Conservation (phyloP, 2,113 vertebrate genomes). For the Panthera tigris region DNA sequence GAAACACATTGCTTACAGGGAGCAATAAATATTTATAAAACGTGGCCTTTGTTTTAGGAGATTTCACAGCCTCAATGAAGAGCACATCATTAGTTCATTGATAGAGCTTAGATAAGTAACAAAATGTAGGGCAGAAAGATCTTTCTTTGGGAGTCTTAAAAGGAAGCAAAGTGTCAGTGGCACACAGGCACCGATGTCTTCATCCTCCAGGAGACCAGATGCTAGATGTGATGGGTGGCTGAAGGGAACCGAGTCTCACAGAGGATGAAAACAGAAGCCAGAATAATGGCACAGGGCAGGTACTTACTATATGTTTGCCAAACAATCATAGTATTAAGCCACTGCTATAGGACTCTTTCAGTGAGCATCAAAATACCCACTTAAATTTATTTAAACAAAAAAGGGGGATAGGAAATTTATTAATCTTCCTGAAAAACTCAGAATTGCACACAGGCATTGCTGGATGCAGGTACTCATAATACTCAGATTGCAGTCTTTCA, state of each 20-base stretch:
- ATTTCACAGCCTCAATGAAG: neutral
- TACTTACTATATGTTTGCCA: neutral
- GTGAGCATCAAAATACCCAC: neutral
- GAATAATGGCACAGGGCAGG: neutral
- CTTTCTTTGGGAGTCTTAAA: neutral
- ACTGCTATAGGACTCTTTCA: neutral
- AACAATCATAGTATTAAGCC: neutral
- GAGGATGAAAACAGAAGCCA: neutral
- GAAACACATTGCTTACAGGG: neutral
- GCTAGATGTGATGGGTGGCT: neutral
- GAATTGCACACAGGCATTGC: neutral
- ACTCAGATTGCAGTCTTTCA: neutral
- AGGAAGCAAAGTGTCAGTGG: neutral
- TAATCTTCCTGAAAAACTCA: neutral
- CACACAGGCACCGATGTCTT: neutral
- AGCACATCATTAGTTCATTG: neutral
- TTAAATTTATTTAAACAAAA: neutral
- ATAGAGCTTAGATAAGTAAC: neutral
- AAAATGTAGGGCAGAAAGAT: neutral
- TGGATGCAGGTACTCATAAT: neutral
- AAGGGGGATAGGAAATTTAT: neutral
- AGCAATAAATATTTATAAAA: conserved; percentile 1
- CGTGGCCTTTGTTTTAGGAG: neutral
- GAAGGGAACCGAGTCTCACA: neutral
- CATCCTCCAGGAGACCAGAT: neutral